These are phyloP conservation scores for Acrocephalus kingi DNA, from an alignment of 2,113 vertebrate genomes.

Conservation along the genomic window DNA sequence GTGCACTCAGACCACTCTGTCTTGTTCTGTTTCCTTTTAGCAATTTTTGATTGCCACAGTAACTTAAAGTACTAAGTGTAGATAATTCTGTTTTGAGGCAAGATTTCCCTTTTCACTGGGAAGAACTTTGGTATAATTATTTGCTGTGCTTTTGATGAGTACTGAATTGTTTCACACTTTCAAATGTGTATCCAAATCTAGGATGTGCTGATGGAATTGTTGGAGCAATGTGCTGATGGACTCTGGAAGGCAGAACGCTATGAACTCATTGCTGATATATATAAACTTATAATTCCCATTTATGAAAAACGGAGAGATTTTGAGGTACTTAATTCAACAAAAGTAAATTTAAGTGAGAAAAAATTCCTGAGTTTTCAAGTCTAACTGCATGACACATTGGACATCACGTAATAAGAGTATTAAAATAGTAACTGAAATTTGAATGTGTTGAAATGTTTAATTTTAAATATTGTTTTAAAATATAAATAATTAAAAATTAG, in stretches of 20 bases:
- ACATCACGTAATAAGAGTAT: background rate
- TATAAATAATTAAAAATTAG: background rate
- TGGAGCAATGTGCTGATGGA: conserved; percentile 94
- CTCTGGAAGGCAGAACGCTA: conserved; percentile 99
- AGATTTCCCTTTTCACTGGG: background rate
- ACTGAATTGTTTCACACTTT: background rate
- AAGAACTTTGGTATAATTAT: background rate
- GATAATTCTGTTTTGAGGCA: background rate
- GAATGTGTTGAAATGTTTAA: background rate
- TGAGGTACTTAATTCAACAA: conserved; percentile 79
- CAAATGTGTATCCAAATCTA: conserved; percentile 62
- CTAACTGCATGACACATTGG: background rate
- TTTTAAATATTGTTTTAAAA: background rate
- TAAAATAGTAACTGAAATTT: background rate
- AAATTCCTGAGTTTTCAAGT: background rate
- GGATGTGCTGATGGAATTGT: conserved; percentile 95
- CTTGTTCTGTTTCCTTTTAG: background rate
- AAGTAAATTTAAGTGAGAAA: background rate
- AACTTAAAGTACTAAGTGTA: background rate
- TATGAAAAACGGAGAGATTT: conserved; percentile 98
- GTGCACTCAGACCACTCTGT: background rate
- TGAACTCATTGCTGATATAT: conserved; percentile 96
- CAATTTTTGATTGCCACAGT: background rate
- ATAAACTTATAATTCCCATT: conserved; percentile 97
- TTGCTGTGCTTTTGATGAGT: background rate